phyloP scores from a whole-genome alignment of 92 coral and sea anemone species.

The Epizoanthus ramosus region DNA sequence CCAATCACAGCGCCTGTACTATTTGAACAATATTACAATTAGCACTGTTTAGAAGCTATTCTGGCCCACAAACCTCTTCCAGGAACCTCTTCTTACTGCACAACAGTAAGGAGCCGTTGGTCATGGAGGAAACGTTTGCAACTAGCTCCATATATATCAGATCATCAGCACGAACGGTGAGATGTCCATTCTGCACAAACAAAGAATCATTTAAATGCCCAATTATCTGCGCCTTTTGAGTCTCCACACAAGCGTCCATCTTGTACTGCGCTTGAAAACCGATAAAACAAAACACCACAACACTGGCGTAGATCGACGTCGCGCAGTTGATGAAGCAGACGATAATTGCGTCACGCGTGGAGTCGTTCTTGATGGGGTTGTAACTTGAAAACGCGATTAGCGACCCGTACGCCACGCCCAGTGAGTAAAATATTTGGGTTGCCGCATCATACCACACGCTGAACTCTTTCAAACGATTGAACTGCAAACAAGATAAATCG shows the following conservation, averaged over 20 bases:
- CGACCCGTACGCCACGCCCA: constrained; percentile 98
- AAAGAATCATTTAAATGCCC: constrained; percentile 66
- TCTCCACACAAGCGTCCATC: constrained; percentile 75
- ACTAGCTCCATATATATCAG: constrained; percentile 43
- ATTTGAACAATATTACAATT: not conserved
- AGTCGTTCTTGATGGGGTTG: constrained; percentile 96
- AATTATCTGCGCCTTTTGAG: constrained; percentile 54
- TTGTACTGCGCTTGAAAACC: constrained; percentile 92
- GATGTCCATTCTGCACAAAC: constrained; percentile 45
- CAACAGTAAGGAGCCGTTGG: constrained; percentile 65
- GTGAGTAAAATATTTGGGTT: constrained; percentile 92
- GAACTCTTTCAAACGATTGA: constrained; percentile 88
- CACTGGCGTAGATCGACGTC: constrained; percentile 96
- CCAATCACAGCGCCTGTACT: no score
- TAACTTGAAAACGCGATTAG: constrained; percentile 97
- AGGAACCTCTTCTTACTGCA: constrained; percentile 85
- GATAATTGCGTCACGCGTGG: constrained; percentile 93
- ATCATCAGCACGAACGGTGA: constrained; percentile 35
- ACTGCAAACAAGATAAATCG: constrained; percentile 48
- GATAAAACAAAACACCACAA: constrained; percentile 94
- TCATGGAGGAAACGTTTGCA: constrained; percentile 57
- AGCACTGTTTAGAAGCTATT: not conserved
- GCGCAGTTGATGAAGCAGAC: constrained; percentile 97
- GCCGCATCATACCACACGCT: constrained; percentile 98
- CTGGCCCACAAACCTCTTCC: constrained; percentile 43